Percentiles rank a stretch among this genome's conserved stretches.
Evolutionary conservation across 2,113 vertebrate genomes (phyloP).

Genomic region (Nothocercus nigrocapillus): DNA sequence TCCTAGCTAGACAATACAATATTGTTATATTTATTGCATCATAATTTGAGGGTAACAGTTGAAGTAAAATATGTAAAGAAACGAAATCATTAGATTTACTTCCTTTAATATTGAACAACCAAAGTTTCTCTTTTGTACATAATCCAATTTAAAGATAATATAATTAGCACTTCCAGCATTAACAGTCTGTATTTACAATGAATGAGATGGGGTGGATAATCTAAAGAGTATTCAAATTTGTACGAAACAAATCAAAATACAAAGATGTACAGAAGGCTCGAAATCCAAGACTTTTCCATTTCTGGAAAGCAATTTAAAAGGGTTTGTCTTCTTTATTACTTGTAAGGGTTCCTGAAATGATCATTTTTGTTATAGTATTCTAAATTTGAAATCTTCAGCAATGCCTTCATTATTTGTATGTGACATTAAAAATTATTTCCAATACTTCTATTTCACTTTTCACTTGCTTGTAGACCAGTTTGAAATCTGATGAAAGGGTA

Average conservation of each 20-base stretch:
- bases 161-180: slow-evolving; percentile 79
- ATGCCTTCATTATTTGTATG: slow-evolving; percentile 72
- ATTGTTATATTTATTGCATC: slow-evolving; percentile 70
- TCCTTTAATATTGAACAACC: slow-evolving; percentile 83
- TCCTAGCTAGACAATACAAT: slow-evolving; percentile 61
- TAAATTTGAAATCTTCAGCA: slow-evolving; percentile 72
- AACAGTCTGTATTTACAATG: slow-evolving; percentile 79
- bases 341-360: slow-evolving; percentile 74
- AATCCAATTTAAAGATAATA: slow-evolving; percentile 83
- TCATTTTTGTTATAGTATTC: slow-evolving; percentile 61
- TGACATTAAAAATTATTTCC: slow-evolving; percentile 71
- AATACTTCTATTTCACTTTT: slow-evolving; percentile 45
- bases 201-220: slow-evolving; percentile 41
- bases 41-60: slow-evolving; percentile 66
- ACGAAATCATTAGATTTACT: slow-evolving; percentile 75
- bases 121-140: slow-evolving; percentile 78
- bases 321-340: slow-evolving; percentile 68
- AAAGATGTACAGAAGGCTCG: slow-evolving; percentile 71
- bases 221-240: slow-evolving; percentile 69
- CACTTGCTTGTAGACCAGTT: slow-evolving; percentile 69
- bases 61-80: slow-evolving; percentile 75
- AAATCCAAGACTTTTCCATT: slow-evolving; percentile 68
- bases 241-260: slow-evolving; percentile 72
- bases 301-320: slow-evolving; percentile 67
- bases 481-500: slow-evolving; percentile 69